phyloP scores from a whole-genome alignment of 2,888 invertebrate species.

The Stenchaetothrips biformis region DNA sequence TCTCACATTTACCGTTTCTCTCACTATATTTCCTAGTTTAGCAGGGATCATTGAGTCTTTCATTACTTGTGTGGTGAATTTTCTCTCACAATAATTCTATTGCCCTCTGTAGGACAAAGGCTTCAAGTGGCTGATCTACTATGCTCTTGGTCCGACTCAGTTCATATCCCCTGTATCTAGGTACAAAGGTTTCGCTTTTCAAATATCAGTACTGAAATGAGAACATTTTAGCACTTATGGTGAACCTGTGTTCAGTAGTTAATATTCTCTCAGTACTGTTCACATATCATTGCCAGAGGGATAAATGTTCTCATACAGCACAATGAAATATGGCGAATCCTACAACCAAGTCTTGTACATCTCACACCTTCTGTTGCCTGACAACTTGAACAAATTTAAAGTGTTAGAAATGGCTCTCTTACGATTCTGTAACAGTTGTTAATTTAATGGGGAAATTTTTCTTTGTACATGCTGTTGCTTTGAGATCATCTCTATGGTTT shows the following conservation, averaged over 20 bases:
- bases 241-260: not conserved
- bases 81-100: not conserved
- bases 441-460: too few relatives aligned
- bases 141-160: constrained; percentile 18
- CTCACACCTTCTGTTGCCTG: not conserved
- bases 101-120: not conserved
- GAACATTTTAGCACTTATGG: not conserved
- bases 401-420: not conserved
- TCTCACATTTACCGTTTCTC: not conserved
- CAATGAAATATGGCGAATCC: not conserved
- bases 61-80: not conserved
- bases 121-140: constrained; percentile 17
- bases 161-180: constrained; percentile 12
- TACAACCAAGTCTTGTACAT: not conserved
- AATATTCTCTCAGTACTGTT: not conserved
- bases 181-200: constrained; percentile 8
- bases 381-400: not conserved
- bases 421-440: not conserved
- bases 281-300: not conserved
- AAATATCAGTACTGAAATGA: not conserved
- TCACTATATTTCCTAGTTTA: not conserved
- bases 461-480: too few relatives aligned
- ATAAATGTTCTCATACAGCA: not conserved
- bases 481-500: too few relatives aligned
- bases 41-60: not conserved